Conservation (phyloP, 2,113 vertebrate genomes). For the Dipodomys merriami region DNA sequence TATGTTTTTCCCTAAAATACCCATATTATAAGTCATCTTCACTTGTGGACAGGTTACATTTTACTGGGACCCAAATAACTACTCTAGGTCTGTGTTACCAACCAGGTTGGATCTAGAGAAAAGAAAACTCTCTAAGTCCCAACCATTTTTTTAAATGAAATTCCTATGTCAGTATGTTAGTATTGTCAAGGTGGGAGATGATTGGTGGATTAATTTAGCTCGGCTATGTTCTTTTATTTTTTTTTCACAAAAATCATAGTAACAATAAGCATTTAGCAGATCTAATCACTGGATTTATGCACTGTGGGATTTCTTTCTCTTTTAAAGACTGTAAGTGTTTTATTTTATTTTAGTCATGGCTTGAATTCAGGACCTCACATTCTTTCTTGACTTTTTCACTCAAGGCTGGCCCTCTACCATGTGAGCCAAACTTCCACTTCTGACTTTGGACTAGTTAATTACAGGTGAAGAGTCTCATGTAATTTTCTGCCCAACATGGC, state of each 20-base stretch:
- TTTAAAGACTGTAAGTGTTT: background rate
- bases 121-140: background rate
- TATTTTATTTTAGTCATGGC: too few species aligned
- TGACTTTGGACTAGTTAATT: too few species aligned
- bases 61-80: background rate
- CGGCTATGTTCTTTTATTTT: background rate
- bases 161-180: background rate
- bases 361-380: too few species aligned
- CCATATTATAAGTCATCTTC: background rate
- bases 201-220: background rate
- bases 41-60: background rate
- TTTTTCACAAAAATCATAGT: background rate
- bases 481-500: background rate
- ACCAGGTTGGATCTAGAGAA: background rate
- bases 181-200: background rate
- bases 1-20: background rate
- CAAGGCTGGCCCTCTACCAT: too few species aligned
- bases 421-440: too few species aligned
- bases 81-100: background rate
- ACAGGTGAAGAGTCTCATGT: too few species aligned
- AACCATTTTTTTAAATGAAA: background rate
- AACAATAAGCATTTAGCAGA: background rate
- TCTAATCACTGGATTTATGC: background rate
- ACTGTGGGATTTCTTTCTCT: too few species aligned
- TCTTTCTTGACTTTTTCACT: too few species aligned